Evolutionary conservation across 1,140 invertebrate species (phyloP), one percentile per base, ranked within the genome.

Genomic region (Cydia fagiglandana): DNA sequence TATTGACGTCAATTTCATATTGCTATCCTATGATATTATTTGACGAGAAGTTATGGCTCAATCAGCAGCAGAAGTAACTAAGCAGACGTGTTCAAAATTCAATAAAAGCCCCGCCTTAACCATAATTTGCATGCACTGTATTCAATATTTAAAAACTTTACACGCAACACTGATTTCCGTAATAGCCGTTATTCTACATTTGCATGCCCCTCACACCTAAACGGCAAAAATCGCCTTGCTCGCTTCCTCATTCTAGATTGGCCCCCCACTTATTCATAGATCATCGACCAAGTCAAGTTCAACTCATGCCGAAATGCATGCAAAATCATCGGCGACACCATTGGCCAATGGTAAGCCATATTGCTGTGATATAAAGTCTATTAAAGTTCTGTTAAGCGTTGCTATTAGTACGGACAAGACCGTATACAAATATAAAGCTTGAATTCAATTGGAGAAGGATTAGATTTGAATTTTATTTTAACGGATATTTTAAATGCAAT

Each of bases 191-290:
- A 20, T 9, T 61, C 56, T 24, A 61, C 17, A 61, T 61, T 61
- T 24, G 56, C 56, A 61, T 24, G 20, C 10, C 56, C 56, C 56
- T 61, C 20, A 61, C 56, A 24, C 53, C 53, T 61, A 17, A 12
- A 61, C 56, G 56, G 53, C 7, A 20, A 15, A 0, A 15, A 20
- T 20, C 20, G 5, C 53, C 50, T 7, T 56, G 15, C 20, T 24
- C 10, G 24, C 56, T 61, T 61, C 56, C 56, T 61, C 56, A 61
- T 61, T 61, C 20, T 61, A 61, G 20, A 61, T n/a, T n/a, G 56
- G 24, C 56, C 56, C 56, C 4, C 45, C 17, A 61, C 9, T 24
- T 56, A n/a, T 17, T 61, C 56, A 24, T 61, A 61, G 56, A 61
- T 24, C 56, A 61, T 24, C 56, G 56, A 61, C 56, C 56, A 2